A percentile compares a stretch with the other conserved stretches of the same genome.
Evolutionary conservation across 2,797 vertebrate species (phyloP).

Genomic region (Rhinoraja longicauda): DNA sequence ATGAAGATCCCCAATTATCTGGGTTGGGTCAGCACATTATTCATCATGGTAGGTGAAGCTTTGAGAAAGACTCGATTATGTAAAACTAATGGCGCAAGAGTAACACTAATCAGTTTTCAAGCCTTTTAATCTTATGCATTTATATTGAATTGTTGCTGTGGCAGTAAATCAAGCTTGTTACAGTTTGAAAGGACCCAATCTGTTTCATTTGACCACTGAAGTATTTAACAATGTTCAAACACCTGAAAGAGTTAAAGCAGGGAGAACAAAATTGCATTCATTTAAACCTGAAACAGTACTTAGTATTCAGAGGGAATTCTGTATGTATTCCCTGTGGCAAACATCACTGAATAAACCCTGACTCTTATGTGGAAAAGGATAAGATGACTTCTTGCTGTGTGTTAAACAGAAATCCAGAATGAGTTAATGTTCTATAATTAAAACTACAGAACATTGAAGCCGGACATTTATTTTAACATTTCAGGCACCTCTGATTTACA

Average conservation of each 20-base stretch:
- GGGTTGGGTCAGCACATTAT: conserved; percentile 7
- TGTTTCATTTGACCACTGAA: background rate
- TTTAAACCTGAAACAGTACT: background rate
- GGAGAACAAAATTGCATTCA: background rate
- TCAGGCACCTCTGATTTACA: background rate
- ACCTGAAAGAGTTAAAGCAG: conserved; percentile 16
- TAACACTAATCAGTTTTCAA: conserved; percentile 27
- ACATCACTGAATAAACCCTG: background rate
- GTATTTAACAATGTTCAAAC: conserved; percentile 7
- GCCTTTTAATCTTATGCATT: conserved; percentile 31
- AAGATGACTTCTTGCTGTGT: conserved; percentile 21
- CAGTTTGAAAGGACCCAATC: background rate
- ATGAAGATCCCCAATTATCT: conserved; percentile 34
- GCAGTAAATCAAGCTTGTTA: background rate
- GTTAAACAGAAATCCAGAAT: background rate
- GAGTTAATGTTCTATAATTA: background rate
- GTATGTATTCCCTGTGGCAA: background rate
- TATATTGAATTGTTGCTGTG: background rate
- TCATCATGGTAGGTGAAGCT: conserved; percentile 2
- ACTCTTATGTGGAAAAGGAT: background rate
- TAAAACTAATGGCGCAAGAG: conserved; percentile 20
- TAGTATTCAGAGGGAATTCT: background rate
- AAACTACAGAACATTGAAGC: background rate
- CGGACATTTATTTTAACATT: conserved; percentile 4
- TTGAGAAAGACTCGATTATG: background rate